A percentile compares a stretch with the other conserved stretches of the same genome.
These are phyloP conservation scores for Drosophila stalkeri DNA, from an alignment of 2,888 invertebrate genomes.

Conservation along the genomic window DNA sequence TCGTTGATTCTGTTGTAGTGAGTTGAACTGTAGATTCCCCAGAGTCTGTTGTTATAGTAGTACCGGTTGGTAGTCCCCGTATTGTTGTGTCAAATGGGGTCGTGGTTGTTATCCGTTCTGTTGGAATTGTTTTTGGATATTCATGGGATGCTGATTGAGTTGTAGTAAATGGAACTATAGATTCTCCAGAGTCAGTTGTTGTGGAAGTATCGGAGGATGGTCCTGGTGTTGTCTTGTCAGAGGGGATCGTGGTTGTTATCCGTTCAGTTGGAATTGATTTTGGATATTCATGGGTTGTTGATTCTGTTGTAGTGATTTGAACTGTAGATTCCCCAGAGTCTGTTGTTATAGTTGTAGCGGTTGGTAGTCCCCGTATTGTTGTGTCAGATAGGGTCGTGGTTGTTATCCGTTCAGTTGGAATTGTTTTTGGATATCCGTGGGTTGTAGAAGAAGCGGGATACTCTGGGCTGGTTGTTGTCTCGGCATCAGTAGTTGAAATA, in stretches of 20 bases:
- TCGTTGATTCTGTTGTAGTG: too few relatives aligned
- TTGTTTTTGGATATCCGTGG: not conserved
- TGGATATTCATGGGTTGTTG: not conserved
- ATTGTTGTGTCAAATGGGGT: too few relatives aligned
- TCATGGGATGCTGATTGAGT: not conserved
- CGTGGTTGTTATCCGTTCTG: not conserved
- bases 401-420: not conserved
- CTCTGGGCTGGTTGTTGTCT: not conserved
- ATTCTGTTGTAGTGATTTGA: not conserved
- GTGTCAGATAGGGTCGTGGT: not conserved
- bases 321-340: not conserved
- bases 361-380: too few relatives aligned
- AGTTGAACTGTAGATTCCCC: too few relatives aligned
- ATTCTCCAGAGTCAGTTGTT: not conserved
- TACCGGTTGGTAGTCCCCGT: not conserved
- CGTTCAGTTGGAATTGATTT: not conserved
- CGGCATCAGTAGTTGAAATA: not conserved
- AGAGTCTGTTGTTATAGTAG: too few relatives aligned
- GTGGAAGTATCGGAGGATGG: not conserved
- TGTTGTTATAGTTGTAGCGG: not conserved
- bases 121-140: not conserved
- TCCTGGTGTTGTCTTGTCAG: not conserved
- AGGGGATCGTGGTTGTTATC: not conserved
- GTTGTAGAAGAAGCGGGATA: not conserved
- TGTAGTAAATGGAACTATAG: too few relatives aligned